Conservation (phyloP, 2,888 invertebrate species). For the Tanytarsus gracilentus region DNA sequence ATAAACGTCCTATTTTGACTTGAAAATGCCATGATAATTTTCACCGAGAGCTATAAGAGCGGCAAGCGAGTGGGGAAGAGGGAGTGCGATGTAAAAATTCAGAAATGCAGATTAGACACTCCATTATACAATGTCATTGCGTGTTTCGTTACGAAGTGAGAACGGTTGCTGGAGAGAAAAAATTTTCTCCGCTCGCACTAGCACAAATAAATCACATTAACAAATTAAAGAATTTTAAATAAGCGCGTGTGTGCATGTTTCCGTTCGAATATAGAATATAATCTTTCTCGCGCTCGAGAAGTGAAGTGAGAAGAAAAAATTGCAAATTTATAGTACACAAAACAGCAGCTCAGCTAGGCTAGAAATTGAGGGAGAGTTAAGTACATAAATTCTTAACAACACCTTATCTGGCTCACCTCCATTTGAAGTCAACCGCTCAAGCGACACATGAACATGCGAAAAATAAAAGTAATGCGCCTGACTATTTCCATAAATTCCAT, state of each 20-base stretch:
- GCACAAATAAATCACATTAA: too few species aligned
- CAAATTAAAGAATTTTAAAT: neutral
- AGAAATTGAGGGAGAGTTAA: too few species aligned
- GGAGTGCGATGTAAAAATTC: neutral
- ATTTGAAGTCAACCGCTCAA: conserved; percentile 19
- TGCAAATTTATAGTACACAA: too few species aligned
- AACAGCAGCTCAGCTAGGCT: neutral
- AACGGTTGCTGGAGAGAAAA: neutral
- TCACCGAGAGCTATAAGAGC: too few species aligned
- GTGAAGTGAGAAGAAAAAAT: neutral
- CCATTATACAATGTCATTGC: neutral
- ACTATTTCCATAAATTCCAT: conserved; percentile 28
- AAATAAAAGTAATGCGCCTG: conserved; percentile 20
- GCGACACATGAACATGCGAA: conserved; percentile 7
- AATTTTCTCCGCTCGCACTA: neutral
- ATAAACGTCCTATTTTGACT: too few species aligned
- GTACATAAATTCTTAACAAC: conserved; percentile 22
- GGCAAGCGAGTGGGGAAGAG: neutral
- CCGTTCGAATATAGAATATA: neutral
- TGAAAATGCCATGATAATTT: too few species aligned
- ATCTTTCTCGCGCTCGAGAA: too few species aligned
- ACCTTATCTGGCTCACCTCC: conserved; percentile 18
- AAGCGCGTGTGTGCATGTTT: conserved; percentile 8
- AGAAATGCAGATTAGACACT: neutral
- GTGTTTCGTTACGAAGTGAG: neutral